Conservation (phyloP, 1,140 invertebrate species). For the Drosophila kanapiae region DNA sequence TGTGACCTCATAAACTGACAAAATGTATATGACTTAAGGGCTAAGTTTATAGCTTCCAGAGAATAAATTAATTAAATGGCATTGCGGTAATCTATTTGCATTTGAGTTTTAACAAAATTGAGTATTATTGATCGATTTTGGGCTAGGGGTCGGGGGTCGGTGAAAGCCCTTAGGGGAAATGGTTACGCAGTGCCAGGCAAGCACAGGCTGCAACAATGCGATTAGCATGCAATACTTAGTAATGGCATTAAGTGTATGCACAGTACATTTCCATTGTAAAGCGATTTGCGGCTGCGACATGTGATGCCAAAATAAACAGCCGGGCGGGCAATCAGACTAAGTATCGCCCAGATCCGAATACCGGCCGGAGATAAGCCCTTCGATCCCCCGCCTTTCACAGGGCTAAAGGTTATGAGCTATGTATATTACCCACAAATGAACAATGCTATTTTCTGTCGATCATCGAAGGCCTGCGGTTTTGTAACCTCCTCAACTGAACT, state of each 20-base stretch:
- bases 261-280: conserved; percentile 32
- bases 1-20: background rate
- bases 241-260: conserved; percentile 46
- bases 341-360: conserved; percentile 32
- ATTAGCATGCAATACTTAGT: conserved; percentile 47
- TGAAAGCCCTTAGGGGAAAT: conserved; percentile 24
- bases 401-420: conserved; percentile 3
- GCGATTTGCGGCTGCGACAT: conserved; percentile 46
- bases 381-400: background rate
- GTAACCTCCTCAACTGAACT: conserved; percentile 23
- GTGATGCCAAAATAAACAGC: conserved; percentile 50
- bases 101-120: conserved; percentile 8
- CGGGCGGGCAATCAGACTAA: conserved; percentile 53
- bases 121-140: conserved; percentile 22
- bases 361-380: conserved; percentile 20
- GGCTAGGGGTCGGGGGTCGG: background rate
- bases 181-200: conserved; percentile 33
- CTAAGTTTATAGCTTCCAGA: background rate
- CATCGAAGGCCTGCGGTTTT: conserved; percentile 25
- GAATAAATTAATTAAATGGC: conserved; percentile 21
- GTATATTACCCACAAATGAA: conserved; percentile 11
- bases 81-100: conserved; percentile 26
- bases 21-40: background rate
- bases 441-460: conserved; percentile 30
- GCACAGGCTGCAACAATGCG: conserved; percentile 43